These are phyloP conservation scores for Hyperopisus bebe DNA, from an alignment of 2,113 vertebrate genomes.

Conservation along the genomic window DNA sequence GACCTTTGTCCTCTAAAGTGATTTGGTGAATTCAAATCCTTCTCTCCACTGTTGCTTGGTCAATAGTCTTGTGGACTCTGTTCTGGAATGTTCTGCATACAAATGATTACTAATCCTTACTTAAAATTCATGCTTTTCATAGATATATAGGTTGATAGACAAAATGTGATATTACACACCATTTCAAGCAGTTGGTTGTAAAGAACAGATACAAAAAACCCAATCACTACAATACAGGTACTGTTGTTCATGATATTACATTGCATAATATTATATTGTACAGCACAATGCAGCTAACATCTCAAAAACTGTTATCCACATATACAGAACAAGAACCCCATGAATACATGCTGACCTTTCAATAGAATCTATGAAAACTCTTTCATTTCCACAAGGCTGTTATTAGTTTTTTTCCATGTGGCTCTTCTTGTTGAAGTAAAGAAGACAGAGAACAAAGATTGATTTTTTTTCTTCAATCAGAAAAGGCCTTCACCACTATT, in stretches of 20 bases:
- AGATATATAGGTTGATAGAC: not conserved
- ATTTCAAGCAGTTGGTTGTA: not conserved
- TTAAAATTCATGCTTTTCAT: not conserved
- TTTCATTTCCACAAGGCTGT: conserved; percentile 4
- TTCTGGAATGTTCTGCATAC: conserved; percentile 31
- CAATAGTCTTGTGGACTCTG: conserved; percentile 15
- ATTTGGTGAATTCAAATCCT: conserved; percentile 23
- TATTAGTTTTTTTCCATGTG: not conserved
- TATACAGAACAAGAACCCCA: not conserved
- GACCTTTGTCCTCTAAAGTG: conserved; percentile 28
- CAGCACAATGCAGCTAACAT: not conserved
- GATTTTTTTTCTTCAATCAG: not conserved
- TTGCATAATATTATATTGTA: not conserved
- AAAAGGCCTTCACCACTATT: not conserved
- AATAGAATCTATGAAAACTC: not conserved
- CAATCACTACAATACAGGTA: not conserved
- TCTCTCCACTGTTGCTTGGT: conserved; percentile 25
- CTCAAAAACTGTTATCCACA: not conserved
- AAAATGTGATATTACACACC: not conserved
- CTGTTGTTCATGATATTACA: not conserved
- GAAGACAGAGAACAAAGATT: not conserved
- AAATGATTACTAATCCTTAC: conserved; percentile 25
- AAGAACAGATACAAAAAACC: not conserved
- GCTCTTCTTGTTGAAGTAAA: not conserved
- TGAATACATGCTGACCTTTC: not conserved